Conservation (phyloP, 2,797 vertebrate species). For the Phyllotis vaccarum region DNA sequence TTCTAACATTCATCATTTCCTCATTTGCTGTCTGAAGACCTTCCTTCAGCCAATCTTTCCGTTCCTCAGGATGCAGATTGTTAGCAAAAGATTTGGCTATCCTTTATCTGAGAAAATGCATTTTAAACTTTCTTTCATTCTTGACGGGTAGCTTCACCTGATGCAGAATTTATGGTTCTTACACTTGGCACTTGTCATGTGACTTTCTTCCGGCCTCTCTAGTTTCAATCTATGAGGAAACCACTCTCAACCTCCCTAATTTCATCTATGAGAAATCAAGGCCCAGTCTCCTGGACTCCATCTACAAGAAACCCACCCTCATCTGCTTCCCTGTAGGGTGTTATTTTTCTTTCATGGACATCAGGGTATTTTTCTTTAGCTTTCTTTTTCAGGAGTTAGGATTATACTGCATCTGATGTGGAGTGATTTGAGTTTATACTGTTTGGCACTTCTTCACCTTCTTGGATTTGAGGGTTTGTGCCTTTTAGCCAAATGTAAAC, state of each 20-base stretch:
- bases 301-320: background rate
- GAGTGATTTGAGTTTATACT: background rate
- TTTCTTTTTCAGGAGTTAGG: conserved; percentile 31
- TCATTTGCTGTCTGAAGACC: background rate
- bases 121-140: background rate
- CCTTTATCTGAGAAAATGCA: background rate
- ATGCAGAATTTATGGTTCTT: background rate
- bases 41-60: background rate
- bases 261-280: background rate
- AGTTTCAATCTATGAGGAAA: background rate
- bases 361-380: background rate
- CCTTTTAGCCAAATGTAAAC: background rate
- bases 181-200: background rate
- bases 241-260: background rate
- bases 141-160: background rate
- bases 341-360: background rate
- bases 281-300: too few species aligned
- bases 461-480: background rate
- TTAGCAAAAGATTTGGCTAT: background rate
- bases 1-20: background rate
- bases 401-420: background rate
- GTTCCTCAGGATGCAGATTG: too few species aligned
- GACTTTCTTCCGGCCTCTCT: background rate
- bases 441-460: background rate
- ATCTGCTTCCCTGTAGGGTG: background rate